These are phyloP conservation scores for Diogma glabrata DNA, from an alignment of 2,888 invertebrate genomes.

Conservation along the genomic window DNA sequence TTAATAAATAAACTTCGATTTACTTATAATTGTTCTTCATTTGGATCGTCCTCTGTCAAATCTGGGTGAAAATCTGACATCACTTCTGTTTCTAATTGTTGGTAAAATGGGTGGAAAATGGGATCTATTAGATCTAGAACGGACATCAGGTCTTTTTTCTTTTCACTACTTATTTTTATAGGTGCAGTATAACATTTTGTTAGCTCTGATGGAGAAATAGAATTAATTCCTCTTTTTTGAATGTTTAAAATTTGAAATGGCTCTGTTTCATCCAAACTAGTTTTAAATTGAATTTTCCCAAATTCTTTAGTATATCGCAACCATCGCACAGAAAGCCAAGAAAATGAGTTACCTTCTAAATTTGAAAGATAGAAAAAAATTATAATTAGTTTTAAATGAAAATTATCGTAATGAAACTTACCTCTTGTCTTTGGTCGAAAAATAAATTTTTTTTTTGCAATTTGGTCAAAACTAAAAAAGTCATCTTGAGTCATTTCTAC, in stretches of 20 bases:
- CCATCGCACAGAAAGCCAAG: background rate
- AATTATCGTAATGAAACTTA: background rate
- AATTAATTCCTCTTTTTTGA: background rate
- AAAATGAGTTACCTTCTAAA: background rate
- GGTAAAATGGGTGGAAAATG: background rate
- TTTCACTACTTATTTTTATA: background rate
- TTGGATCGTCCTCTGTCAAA: background rate
- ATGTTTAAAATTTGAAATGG: too few species aligned
- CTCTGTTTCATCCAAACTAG: too few species aligned
- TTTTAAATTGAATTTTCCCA: slow-evolving; percentile 1
- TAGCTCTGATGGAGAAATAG: background rate
- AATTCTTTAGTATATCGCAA: background rate
- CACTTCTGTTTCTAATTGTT: background rate
- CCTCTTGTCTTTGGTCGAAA: too few species aligned
- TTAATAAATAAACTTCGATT: too few species aligned
- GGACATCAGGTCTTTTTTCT: background rate
- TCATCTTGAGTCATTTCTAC: background rate
- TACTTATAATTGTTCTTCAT: background rate
- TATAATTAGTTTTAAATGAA: too few species aligned
- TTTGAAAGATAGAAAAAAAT: too few species aligned
- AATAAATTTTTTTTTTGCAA: too few species aligned
- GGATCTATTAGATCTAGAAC: background rate
- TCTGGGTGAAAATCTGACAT: background rate
- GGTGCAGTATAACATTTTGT: background rate
- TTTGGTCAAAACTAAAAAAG: background rate